Percentiles rank a stretch among this genome's conserved stretches.
phyloP scores from a whole-genome alignment of 2,888 invertebrate genomes.

The Drosophila basisetae region DNA sequence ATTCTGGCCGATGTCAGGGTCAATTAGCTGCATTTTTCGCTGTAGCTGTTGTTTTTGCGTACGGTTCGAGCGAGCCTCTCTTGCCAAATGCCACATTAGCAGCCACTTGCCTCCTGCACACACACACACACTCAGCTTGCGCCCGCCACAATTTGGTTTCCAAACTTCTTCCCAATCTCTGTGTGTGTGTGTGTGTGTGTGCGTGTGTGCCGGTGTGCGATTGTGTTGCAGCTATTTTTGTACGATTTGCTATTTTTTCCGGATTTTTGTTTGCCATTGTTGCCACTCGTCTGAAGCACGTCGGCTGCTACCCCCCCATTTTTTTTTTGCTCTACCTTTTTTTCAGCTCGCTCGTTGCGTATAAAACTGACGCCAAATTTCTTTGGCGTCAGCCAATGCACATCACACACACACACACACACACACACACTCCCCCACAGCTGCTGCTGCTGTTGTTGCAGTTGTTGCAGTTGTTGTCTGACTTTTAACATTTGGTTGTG shows the following conservation, averaged over 20 bases:
- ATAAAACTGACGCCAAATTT: slow-evolving; percentile 80
- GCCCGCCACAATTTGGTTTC: slow-evolving; percentile 28
- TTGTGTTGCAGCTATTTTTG: slow-evolving; percentile 67
- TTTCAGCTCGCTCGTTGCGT: slow-evolving; percentile 48
- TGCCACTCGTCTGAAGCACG: slow-evolving; percentile 38
- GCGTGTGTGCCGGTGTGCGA: slow-evolving; percentile 15
- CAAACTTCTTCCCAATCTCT: slow-evolving; percentile 2
- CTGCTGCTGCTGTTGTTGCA: slow-evolving; percentile 14
- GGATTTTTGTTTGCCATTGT: slow-evolving; percentile 78
- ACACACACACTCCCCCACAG: slow-evolving; percentile 41
- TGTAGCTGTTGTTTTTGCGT: background rate
- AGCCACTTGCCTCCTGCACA: slow-evolving; percentile 17
- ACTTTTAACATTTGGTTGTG: slow-evolving; percentile 31
- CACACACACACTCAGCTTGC: slow-evolving; percentile 6
- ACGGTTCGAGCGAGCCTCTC: slow-evolving; percentile 16
- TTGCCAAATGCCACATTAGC: slow-evolving; percentile 68
- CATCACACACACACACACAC: slow-evolving; percentile 27
- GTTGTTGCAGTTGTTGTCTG: slow-evolving; percentile 29
- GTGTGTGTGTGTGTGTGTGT: slow-evolving; percentile 21
- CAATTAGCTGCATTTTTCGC: slow-evolving; percentile 17
- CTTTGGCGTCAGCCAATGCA: slow-evolving; percentile 78
- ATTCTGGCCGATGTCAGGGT: background rate
- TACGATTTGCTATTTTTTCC: slow-evolving; percentile 77
- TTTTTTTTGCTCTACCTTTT: slow-evolving; percentile 7
- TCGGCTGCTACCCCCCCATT: background rate